Evolutionary conservation across 2,797 vertebrate species (phyloP), one percentile per base, ranked within the genome.

Genomic region (Amblyopsis hoosieri): DNA sequence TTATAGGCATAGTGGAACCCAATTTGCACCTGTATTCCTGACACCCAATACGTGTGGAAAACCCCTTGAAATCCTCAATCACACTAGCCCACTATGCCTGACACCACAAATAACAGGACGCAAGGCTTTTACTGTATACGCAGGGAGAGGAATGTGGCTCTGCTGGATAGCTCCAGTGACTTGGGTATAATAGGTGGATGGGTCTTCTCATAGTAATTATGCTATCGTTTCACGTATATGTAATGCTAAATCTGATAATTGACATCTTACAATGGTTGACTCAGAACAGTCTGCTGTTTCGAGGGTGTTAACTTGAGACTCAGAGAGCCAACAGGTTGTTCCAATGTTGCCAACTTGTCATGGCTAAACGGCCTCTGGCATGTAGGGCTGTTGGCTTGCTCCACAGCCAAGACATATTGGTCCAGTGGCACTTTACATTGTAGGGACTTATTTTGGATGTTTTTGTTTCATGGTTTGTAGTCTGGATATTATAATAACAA

Each of bases 261-360:
- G 15, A 45, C 15, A 57, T 57, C 45, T 57, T 45, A 45, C 55
- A 57, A 57, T 45, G 55, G 37, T 14, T 57, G 55, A 14, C 10
- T 45, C 14, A 12, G 31, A n/a, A 31, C 55, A 12, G 37, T 56
- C 54, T 33, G 33, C 29, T 4, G 9, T 31, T 7, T 42, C 66
- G 53, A 55, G 70, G 62, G 58, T 50, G 69, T 73, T 10, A 72
- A 71, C 85, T 90, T 82, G 81, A 86, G 82, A 85, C 82, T 69
- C 29, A 75, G 72, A 78, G 69, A 78, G 72, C 37, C 71, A 67
- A 63, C 64, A 54, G 68, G 75, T 82, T 81, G 75, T 84, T 86
- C 86, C 78, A 64, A 60, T 13, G 12, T 17, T 78, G 81, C 80
- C 81, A 83, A 37, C 75, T 69, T 86, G 76, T 85, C 83, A 75